phyloP scores from a whole-genome alignment of 2,797 vertebrate genomes.

The Loris lydekkerianus region DNA sequence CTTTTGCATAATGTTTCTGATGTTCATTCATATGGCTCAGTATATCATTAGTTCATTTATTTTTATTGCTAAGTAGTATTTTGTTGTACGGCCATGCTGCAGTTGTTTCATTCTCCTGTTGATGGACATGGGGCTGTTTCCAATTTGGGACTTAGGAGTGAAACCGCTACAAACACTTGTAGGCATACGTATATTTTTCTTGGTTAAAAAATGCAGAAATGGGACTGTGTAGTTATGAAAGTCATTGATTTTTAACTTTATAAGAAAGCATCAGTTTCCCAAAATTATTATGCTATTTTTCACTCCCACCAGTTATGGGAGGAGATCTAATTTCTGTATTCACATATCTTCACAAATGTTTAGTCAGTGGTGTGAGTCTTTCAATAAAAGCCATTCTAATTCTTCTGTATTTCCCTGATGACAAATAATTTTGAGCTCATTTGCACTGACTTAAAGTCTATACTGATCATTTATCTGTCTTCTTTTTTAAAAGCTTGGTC shows the following conservation, averaged over 20 bases:
- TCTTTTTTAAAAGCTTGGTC: conserved; percentile 3
- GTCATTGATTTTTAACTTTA: background rate
- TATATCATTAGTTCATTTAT: background rate
- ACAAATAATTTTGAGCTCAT: background rate
- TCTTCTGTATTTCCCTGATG: background rate
- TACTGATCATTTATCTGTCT: background rate
- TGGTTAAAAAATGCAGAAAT: background rate
- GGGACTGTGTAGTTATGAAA: background rate
- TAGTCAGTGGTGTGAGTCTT: background rate
- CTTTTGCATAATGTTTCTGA: background rate
- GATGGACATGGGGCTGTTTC: background rate
- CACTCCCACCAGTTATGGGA: background rate
- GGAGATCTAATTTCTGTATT: background rate
- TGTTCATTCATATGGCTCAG: background rate
- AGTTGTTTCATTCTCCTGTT: background rate
- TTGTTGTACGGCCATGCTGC: background rate
- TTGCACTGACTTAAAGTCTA: background rate
- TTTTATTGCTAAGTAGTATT: background rate
- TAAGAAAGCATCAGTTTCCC: background rate
- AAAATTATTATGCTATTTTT: background rate
- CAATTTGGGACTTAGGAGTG: background rate
- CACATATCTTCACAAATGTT: background rate
- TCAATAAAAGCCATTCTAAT: background rate
- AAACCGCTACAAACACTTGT: background rate
- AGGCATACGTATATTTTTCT: background rate